These are phyloP conservation scores for Caligus rogercresseyi DNA, from an alignment of 1,140 invertebrate genomes.

Conservation along the genomic window DNA sequence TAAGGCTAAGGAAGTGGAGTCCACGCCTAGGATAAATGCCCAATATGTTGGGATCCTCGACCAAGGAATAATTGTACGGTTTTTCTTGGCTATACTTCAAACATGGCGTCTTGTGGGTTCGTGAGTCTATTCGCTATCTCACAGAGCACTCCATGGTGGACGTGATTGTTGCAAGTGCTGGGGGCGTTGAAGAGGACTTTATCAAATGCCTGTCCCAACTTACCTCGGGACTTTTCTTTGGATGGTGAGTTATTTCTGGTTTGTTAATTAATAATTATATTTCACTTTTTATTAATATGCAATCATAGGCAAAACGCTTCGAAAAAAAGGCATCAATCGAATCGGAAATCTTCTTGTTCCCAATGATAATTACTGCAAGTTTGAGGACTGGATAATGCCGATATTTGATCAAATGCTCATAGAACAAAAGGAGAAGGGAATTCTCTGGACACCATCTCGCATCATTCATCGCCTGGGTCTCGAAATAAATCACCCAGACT, in stretches of 20 bases:
- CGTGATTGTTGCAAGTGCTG: constrained; percentile 90
- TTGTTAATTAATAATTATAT: constrained; percentile 3
- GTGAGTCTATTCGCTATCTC: constrained; percentile 53
- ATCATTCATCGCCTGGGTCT: constrained; percentile 52
- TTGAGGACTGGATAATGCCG: constrained; percentile 96
- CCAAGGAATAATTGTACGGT: constrained; percentile 70
- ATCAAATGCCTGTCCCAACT: constrained; percentile 95
- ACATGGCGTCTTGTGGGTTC: constrained; percentile 86
- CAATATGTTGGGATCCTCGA: neutral
- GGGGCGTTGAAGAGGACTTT: constrained; percentile 95
- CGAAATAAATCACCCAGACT: constrained; percentile 72
- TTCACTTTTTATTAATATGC: constrained; percentile 4
- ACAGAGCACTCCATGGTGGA: constrained; percentile 42
- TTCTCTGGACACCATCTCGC: constrained; percentile 82
- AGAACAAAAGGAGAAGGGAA: constrained; percentile 59
- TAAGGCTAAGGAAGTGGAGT: neutral
- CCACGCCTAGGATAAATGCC: neutral
- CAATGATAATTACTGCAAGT: constrained; percentile 94
- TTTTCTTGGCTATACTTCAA: constrained; percentile 94
- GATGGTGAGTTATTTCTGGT: constrained; percentile 36
- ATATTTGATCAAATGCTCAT: constrained; percentile 73
- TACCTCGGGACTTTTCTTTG: constrained; percentile 72
- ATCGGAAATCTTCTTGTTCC: constrained; percentile 95
- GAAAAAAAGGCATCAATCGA: constrained; percentile 80
- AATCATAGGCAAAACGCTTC: constrained; percentile 38